Base-by-base conservation (phyloP, 2,888 invertebrate species). In the Endotricha flammealis region DNA sequence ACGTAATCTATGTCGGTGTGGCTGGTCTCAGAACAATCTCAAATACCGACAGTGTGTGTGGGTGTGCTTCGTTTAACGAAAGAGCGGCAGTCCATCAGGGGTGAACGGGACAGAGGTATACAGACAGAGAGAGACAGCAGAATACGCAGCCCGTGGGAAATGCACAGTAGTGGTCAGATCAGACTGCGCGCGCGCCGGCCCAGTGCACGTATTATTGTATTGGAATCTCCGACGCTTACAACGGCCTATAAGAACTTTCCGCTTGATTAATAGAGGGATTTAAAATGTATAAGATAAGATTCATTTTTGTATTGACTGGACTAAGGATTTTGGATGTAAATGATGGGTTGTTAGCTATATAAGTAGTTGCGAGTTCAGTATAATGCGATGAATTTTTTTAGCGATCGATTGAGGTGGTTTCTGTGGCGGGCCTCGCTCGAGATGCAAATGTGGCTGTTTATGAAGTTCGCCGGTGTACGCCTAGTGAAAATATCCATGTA, bases 81-180 rank as follows among this genome's bases (percentile, higher is more conserved):
- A 83, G 80, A 81, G 78, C 81, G 75, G 78, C 83, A 78, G 81
- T 85, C 77, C 80, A 80, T 81, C 82, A 80, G 77, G 83, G 46
- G 54, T 11, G 56, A 85, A 17, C 28, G 70, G 50, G 81, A 83
- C 60, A 46, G 41, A 43, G 72, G 72, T 75, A 75, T 74, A 61
- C 59, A 39, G 69, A 58, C 57, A 35, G 68, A 86, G 47, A 46
- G 59, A 64, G 50, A 58, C 54, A 46, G 66, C 50, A 42, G 49
- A 64, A 58, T 63, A 68, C 68, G 69, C 73, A 76, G 77, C 78
- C 80, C 87, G 87, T 87, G 87, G 87, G 87, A 87, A 87, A 81
- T 87, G 87, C 85, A 87, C 87, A 87, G 87, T 85, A 87, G 87
- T 86, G 86, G 86, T 82, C 86, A 81, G 85, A 83, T 76, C 79